Conservation (phyloP, 2,113 vertebrate genomes). For the Lophochroa leadbeateri region DNA sequence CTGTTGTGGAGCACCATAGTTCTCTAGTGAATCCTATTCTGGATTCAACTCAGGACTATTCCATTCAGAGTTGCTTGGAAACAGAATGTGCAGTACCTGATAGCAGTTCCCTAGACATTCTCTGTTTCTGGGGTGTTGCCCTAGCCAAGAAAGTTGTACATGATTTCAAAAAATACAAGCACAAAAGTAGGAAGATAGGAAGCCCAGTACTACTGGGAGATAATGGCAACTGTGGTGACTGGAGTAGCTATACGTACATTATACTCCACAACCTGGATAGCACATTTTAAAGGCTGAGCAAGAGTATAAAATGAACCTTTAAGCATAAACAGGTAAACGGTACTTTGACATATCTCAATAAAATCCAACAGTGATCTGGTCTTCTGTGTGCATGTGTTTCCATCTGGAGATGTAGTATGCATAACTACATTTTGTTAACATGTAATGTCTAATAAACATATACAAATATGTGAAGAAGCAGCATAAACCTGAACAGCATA, state of each 20-base stretch:
- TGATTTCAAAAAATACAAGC: not conserved
- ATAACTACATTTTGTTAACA: not conserved
- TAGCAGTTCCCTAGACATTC: not conserved
- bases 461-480: not conserved
- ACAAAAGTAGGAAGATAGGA: not conserved
- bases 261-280: not conserved
- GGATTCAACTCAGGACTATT: not conserved
- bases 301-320: not conserved
- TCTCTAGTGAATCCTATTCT: not conserved
- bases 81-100: not conserved
- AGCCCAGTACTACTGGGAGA: not conserved
- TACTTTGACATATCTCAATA: not conserved
- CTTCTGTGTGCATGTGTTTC: accelerated
- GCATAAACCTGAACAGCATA: not conserved
- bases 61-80: not conserved
- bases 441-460: not conserved
- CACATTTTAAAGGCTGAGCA: not conserved
- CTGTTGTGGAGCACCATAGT: not conserved
- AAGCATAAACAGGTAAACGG: not conserved
- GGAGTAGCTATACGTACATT: not conserved
- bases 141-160: not conserved
- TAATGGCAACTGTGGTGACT: not conserved
- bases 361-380: not conserved
- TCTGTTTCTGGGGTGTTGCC: not conserved
- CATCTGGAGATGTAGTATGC: not conserved